Evolutionary conservation across 2,797 vertebrate genomes (phyloP).

Genomic region (Rhinogobio ventralis): DNA sequence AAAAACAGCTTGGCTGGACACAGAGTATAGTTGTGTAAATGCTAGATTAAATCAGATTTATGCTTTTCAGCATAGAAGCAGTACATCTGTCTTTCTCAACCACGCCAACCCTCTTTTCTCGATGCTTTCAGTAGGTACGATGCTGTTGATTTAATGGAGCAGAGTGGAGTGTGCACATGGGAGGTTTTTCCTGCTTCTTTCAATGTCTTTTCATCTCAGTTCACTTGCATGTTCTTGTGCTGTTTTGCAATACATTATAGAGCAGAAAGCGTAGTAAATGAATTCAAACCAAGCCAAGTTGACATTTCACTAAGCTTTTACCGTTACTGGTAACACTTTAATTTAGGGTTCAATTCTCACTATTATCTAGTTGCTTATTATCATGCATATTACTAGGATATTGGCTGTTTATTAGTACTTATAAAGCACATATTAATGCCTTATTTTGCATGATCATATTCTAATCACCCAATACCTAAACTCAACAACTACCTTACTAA

Average conservation of each 20-base stretch:
- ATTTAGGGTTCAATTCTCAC: neutral
- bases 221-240: neutral
- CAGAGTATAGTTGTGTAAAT: constrained; percentile 33
- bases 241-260: neutral
- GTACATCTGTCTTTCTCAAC: constrained; percentile 31
- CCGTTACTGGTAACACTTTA: neutral
- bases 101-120: constrained; percentile 2
- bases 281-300: neutral
- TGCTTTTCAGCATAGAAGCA: constrained; percentile 35
- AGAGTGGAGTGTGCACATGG: constrained; percentile 31
- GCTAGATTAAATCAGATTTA: constrained; percentile 54
- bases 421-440: neutral
- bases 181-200: constrained; percentile 24
- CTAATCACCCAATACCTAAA: neutral
- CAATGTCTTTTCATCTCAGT: constrained; percentile 26
- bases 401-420: neutral
- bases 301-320: neutral
- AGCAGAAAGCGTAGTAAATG: neutral
- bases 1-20: constrained; percentile 47
- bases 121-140: constrained; percentile 23
- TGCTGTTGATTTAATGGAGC: constrained; percentile 30
- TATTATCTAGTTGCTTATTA: neutral
- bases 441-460: neutral
- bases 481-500: neutral
- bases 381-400: neutral